Evolutionary conservation across 1,140 invertebrate genomes (phyloP).

Genomic region (Proctacanthus coquilletti): DNA sequence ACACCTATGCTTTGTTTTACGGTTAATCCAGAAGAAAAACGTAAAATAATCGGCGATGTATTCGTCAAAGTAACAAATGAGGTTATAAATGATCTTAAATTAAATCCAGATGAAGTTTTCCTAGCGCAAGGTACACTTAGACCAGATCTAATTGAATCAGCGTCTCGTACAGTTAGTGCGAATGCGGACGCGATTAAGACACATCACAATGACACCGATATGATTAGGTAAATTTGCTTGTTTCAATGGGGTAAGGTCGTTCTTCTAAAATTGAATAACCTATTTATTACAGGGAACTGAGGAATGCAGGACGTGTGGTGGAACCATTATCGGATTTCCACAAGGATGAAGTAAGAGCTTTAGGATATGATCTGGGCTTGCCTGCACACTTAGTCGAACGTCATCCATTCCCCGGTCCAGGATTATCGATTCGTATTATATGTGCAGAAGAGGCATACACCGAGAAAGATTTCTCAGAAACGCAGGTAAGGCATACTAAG

Average conservation of each 20-base stretch:
- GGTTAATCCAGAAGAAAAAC: slow-evolving; percentile 86
- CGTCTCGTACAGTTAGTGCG: slow-evolving; percentile 68
- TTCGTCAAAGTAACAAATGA: slow-evolving; percentile 86
- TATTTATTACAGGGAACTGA: slow-evolving; percentile 37
- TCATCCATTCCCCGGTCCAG: slow-evolving; percentile 95
- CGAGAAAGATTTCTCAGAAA: slow-evolving; percentile 90
- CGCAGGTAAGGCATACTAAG: slow-evolving; percentile 41
- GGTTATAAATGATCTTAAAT: slow-evolving; percentile 61
- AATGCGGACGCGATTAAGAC: slow-evolving; percentile 96
- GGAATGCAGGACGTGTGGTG: slow-evolving; percentile 75
- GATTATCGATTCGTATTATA: slow-evolving; percentile 86
- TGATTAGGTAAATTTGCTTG: slow-evolving; percentile 51
- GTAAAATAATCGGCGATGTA: slow-evolving; percentile 97
- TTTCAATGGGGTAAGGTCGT: too few relatives aligned
- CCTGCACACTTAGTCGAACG: slow-evolving; percentile 74
- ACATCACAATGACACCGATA: slow-evolving; percentile 97
- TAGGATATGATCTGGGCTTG: slow-evolving; percentile 81
- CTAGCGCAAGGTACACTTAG: slow-evolving; percentile 83
- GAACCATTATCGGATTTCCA: slow-evolving; percentile 99
- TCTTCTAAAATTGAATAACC: slow-evolving; percentile 7
- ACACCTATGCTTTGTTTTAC: slow-evolving; percentile 81
- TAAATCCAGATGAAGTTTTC: slow-evolving; percentile 72
- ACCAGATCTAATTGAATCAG: slow-evolving; percentile 97
- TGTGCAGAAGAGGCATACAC: slow-evolving; percentile 94
- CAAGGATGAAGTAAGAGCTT: slow-evolving; percentile 87